phyloP scores from a whole-genome alignment of 2,113 vertebrate species.

The Chlamydotis undulata region DNA sequence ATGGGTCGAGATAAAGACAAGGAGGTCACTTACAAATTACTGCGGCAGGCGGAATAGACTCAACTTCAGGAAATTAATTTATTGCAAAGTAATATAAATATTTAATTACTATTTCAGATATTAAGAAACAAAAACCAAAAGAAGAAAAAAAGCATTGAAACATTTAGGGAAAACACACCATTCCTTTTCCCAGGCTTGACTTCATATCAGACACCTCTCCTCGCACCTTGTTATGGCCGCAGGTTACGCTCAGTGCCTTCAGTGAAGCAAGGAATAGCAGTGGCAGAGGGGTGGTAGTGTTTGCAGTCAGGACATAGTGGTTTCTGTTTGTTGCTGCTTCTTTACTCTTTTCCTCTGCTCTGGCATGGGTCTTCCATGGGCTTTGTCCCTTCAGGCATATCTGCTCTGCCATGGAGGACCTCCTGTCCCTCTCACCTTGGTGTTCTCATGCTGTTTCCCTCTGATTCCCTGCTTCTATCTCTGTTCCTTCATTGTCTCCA shows the following conservation, averaged over 20 bases:
- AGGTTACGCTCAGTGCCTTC: fast-evolving
- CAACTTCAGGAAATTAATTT: neutral
- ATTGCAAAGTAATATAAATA: neutral
- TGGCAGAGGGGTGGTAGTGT: fast-evolving
- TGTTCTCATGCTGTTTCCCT: neutral
- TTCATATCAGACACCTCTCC: neutral
- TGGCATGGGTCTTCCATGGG: fast-evolving
- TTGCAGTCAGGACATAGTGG: neutral
- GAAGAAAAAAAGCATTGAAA: neutral
- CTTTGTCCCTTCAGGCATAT: neutral
- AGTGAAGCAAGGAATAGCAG: neutral
- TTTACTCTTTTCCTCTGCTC: neutral
- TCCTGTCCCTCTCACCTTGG: neutral
- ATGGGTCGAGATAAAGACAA: neutral
- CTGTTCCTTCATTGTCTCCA: neutral
- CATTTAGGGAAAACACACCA: neutral
- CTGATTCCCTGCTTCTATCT: neutral
- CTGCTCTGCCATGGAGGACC: neutral
- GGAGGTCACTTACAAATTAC: neutral
- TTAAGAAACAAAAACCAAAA: neutral
- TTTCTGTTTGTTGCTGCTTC: neutral
- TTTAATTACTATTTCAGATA: neutral
- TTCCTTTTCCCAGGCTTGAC: neutral
- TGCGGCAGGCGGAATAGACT: neutral
- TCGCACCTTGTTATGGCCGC: fast-evolving